Evolutionary conservation across 2,888 invertebrate species (phyloP).

Genomic region (Drosophila anceps): DNA sequence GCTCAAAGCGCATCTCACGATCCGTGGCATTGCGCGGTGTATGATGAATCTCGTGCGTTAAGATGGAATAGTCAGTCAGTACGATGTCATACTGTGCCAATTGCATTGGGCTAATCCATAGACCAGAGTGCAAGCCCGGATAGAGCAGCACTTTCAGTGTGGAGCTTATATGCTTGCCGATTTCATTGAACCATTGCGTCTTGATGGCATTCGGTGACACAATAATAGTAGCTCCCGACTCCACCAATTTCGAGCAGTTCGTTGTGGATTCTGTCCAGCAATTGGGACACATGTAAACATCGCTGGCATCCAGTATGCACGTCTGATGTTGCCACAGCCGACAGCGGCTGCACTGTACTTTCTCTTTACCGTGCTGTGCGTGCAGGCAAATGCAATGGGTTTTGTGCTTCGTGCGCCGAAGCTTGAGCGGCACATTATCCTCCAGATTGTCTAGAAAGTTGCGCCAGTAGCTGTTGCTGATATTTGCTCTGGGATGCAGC

Average conservation of each 20-base stretch:
- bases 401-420: not conserved
- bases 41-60: slow-evolving; percentile 88
- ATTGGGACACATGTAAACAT: slow-evolving; percentile 88
- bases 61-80: slow-evolving; percentile 89
- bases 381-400: slow-evolving; percentile 85
- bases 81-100: slow-evolving; percentile 90
- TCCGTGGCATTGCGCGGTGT: slow-evolving; percentile 86
- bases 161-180: slow-evolving; percentile 87
- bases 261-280: slow-evolving; percentile 86
- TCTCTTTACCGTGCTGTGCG: slow-evolving; percentile 63
- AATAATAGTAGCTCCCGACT: slow-evolving; percentile 89
- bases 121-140: slow-evolving; percentile 83
- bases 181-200: slow-evolving; percentile 91
- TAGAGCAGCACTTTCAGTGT: slow-evolving; percentile 87
- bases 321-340: slow-evolving; percentile 87
- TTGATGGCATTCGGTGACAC: slow-evolving; percentile 89
- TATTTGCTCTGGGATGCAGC: slow-evolving; percentile 84
- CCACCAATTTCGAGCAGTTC: slow-evolving; percentile 40
- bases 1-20: slow-evolving; percentile 86
- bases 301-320: slow-evolving; percentile 86
- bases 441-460: slow-evolving; percentile 26
- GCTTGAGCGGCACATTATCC: slow-evolving; percentile 43
- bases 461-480: slow-evolving; percentile 41
- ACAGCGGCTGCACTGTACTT: slow-evolving; percentile 87
- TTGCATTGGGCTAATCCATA: slow-evolving; percentile 87